Evolutionary conservation across 1,140 invertebrate genomes (phyloP), one percentile per base, ranked within the genome.

Genomic region (Mamestra configurata): DNA sequence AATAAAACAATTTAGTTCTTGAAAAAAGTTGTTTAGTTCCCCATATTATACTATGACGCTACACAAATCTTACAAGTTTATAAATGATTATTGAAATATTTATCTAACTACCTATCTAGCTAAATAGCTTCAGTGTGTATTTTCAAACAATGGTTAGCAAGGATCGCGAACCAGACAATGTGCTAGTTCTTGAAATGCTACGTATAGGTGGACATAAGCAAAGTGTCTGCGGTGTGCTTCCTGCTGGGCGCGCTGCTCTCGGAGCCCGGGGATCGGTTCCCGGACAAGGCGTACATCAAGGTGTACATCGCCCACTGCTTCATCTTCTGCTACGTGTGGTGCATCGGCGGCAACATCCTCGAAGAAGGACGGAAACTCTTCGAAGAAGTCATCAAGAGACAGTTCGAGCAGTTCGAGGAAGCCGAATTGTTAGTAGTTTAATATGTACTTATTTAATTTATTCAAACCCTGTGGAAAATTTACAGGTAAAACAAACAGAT

Each of bases 311-410:
- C 95, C 37, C 97, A 97, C 82, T 96, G 96, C 3, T 98, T 98
- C 90, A 95, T 97, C 57, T 97, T 98, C 88, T 96, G 96, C 20
- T 98, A 97, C 86, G 89, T 98, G 1, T 99, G 98, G 98, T 95
- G 96, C 1, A 90, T 98, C 6, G 98, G 98, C 37, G 98, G 98
- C 0, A 98, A 98, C 91, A 95, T 98, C 1, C 91, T 96, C 1
- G 97, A 98, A 82, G 88, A 84, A 0, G 96, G 97, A 68, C 96
- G 97, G 79, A 96, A 97, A 37, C 90, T 95, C 8, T 97, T 98
- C 85, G 98, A 98, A 88, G 94, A 95, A 5, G 96, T 97, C 86
- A 94, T 97, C 4, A 95, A 96, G 80, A 89, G 96, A 43, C 96
- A 97, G 88, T 98, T 98, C 91, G 96, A 97, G 27, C 96, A 96